A percentile compares a stretch with the other conserved stretches of the same genome.
Conservation (phyloP, 2,888 invertebrate species). For the Drosophila suboccidentalis region DNA sequence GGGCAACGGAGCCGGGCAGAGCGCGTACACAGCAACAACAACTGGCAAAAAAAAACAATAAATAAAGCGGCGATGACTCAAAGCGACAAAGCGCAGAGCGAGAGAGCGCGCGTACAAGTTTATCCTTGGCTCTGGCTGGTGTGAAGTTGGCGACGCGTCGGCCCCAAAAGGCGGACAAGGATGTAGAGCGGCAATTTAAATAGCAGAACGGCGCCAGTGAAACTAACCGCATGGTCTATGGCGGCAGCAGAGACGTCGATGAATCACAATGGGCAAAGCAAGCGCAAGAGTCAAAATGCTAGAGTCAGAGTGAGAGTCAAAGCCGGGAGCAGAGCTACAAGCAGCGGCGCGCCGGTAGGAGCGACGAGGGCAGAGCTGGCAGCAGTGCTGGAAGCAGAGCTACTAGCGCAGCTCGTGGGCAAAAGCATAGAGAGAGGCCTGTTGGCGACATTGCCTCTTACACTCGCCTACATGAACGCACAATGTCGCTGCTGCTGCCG, state of each 20-base stretch:
- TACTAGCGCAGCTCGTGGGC: background rate
- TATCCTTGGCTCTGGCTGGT: constrained; percentile 44
- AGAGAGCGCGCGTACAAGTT: constrained; percentile 14
- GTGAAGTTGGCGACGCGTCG: constrained; percentile 70
- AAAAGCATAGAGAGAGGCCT: constrained; percentile 12
- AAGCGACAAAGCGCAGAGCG: constrained; percentile 37
- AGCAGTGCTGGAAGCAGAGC: constrained; percentile 8
- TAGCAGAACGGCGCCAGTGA: constrained; percentile 80
- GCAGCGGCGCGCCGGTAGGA: background rate
- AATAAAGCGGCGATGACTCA: constrained; percentile 70
- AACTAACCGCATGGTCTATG: constrained; percentile 67
- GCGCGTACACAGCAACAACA: constrained; percentile 22
- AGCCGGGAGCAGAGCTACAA: constrained; percentile 5
- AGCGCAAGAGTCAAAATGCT: constrained; percentile 10
- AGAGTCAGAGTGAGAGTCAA: constrained; percentile 9
- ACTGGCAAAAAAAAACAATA: constrained; percentile 57
- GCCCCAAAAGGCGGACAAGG: constrained; percentile 58
- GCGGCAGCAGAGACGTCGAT: constrained; percentile 50
- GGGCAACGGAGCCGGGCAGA: constrained; percentile 29
- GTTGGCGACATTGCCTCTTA: constrained; percentile 35
- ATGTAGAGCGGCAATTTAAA: constrained; percentile 76
- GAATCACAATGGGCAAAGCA: constrained; percentile 61
- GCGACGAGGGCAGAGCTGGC: background rate
- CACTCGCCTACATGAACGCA: constrained; percentile 37
- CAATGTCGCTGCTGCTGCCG: constrained; percentile 11